These are phyloP conservation scores for Camponotus pennsylvanicus DNA, from an alignment of 1,140 invertebrate genomes.

Conservation along the genomic window DNA sequence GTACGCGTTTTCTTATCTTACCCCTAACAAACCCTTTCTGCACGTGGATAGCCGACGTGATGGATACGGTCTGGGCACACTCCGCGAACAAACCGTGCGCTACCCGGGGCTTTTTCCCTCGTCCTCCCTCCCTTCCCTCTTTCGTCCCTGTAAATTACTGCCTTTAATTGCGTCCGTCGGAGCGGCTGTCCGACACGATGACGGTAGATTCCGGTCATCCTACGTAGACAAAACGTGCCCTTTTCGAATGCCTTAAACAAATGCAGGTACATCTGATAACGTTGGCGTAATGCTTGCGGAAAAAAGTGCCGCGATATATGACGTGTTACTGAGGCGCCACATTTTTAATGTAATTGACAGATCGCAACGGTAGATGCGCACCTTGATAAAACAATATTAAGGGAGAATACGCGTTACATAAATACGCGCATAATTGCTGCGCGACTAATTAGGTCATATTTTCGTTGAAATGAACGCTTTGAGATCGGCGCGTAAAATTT, in stretches of 20 bases:
- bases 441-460: conserved; percentile 48
- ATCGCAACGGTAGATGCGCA: background rate
- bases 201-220: conserved; percentile 59
- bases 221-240: conserved; percentile 48
- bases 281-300: conserved; percentile 2
- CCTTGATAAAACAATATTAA: background rate
- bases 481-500: conserved; percentile 21
- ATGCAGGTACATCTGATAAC: conserved; percentile 40
- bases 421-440: background rate
- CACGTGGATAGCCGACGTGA: conserved; percentile 66
- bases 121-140: background rate
- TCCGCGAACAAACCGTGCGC: background rate
- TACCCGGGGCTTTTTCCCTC: background rate
- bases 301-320: background rate
- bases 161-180: conserved; percentile 61
- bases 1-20: conserved; percentile 73
- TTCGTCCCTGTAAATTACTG: conserved; percentile 56
- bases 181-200: conserved; percentile 48
- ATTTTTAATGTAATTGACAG: conserved; percentile 25
- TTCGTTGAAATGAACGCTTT: conserved; percentile 41
- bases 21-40: conserved; percentile 71
- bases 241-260: background rate
- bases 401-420: background rate
- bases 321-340: conserved; percentile 14
- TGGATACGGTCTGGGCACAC: conserved; percentile 68